Conservation (phyloP, 2,888 invertebrate species). For the Drosophila limbata region DNA sequence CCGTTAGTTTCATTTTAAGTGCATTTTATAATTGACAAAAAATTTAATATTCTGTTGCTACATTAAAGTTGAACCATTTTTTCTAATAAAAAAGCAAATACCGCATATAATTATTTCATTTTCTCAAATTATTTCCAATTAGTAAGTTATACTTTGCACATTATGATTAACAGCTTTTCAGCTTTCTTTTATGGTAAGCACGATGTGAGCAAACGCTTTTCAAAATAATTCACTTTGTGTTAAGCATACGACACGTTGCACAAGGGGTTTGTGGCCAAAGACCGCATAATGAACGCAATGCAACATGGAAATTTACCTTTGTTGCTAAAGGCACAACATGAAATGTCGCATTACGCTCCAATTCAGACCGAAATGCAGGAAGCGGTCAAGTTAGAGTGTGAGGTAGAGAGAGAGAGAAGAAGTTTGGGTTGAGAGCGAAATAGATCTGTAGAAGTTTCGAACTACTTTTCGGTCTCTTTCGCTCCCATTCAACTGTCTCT, state of each 20-base stretch:
- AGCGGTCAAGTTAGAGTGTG: constrained; percentile 60
- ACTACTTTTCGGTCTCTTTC: neutral
- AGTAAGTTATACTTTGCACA: neutral
- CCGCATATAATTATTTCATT: neutral
- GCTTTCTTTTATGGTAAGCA: neutral
- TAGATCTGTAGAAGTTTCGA: neutral
- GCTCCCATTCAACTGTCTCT: neutral
- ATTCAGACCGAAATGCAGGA: constrained; percentile 69
- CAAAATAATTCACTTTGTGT: constrained; percentile 56
- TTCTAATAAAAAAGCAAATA: no score
- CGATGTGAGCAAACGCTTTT: constrained; percentile 4
- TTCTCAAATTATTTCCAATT: neutral
- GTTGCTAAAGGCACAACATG: constrained; percentile 51
- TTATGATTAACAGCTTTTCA: neutral
- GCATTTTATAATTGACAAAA: no score
- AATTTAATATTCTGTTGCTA: no score
- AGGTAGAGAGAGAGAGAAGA: neutral
- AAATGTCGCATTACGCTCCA: constrained; percentile 79
- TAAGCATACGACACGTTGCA: constrained; percentile 65
- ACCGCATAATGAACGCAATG: constrained; percentile 24
- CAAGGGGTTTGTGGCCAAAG: constrained; percentile 19
- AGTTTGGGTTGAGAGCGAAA: neutral
- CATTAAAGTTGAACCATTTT: no score
- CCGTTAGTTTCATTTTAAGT: no score
- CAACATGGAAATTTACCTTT: constrained; percentile 45